Conservation (phyloP, 2,888 invertebrate species). For the Lepetodrilus schrolli region DNA sequence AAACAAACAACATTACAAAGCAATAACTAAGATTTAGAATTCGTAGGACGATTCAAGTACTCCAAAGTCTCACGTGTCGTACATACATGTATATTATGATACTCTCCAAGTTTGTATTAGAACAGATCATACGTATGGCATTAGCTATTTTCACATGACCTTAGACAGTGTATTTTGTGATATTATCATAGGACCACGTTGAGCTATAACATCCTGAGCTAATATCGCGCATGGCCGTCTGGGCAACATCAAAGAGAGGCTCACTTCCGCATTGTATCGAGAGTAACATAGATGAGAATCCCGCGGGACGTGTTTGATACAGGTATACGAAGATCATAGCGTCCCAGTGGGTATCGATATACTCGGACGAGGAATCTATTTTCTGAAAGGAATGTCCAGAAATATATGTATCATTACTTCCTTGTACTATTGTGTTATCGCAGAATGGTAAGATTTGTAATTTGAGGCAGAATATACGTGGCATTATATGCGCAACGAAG, state of each 20-base stretch:
- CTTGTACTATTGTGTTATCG: no score
- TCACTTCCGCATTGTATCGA: conserved; percentile 23
- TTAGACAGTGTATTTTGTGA: neutral
- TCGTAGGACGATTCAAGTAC: no score
- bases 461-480: no score
- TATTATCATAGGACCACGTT: neutral
- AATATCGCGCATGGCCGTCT: conserved; percentile 4
- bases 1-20: no score
- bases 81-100: neutral
- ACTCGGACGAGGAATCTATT: neutral
- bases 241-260: conserved; percentile 7
- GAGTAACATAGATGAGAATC: neutral
- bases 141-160: neutral
- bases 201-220: neutral
- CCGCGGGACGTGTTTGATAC: neutral
- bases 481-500: no score
- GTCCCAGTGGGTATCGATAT: neutral
- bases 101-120: neutral
- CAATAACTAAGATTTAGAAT: no score
- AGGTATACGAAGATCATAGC: neutral
- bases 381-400: neutral
- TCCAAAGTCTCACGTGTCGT: neutral
- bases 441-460: no score
- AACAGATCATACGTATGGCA: neutral
- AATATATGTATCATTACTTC: neutral